These are phyloP conservation scores for Cyclura pinguis DNA, from an alignment of 2,797 vertebrate genomes.

Conservation along the genomic window DNA sequence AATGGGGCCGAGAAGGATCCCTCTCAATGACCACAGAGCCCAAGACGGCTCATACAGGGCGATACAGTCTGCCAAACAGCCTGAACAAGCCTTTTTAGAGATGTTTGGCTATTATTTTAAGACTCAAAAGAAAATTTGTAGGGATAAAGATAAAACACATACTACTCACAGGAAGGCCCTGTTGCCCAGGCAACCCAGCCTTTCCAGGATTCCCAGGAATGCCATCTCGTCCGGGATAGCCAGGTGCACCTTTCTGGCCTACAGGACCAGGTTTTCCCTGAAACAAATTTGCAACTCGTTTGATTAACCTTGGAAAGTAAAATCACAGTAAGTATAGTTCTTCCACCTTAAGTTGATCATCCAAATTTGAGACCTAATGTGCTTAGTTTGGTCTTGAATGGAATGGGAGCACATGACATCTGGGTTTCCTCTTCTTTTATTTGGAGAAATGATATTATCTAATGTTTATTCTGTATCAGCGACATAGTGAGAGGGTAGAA, in stretches of 20 bases:
- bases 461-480: background rate
- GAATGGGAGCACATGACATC: background rate
- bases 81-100: too few species aligned
- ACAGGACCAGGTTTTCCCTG: constrained; percentile 84
- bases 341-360: background rate
- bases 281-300: constrained; percentile 54
- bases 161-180: constrained; percentile 81
- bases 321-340: background rate
- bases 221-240: constrained; percentile 87
- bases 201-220: constrained; percentile 85
- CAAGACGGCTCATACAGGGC: too few species aligned
- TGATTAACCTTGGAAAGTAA: background rate
- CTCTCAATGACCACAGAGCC: too few species aligned
- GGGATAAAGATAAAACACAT: background rate
- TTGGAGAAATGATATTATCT: background rate
- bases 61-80: too few species aligned
- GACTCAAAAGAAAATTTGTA: constrained; percentile 13
- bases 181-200: constrained; percentile 84
- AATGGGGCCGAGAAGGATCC: too few species aligned
- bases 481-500: background rate
- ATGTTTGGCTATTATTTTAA: background rate
- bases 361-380: background rate
- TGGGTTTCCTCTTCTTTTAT: background rate
- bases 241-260: constrained; percentile 84
- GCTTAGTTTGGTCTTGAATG: background rate